Percentiles rank a stretch among this genome's conserved stretches.
phyloP scores from a whole-genome alignment of 2,888 invertebrate species.

The Pristionchus arcanus region DNA sequence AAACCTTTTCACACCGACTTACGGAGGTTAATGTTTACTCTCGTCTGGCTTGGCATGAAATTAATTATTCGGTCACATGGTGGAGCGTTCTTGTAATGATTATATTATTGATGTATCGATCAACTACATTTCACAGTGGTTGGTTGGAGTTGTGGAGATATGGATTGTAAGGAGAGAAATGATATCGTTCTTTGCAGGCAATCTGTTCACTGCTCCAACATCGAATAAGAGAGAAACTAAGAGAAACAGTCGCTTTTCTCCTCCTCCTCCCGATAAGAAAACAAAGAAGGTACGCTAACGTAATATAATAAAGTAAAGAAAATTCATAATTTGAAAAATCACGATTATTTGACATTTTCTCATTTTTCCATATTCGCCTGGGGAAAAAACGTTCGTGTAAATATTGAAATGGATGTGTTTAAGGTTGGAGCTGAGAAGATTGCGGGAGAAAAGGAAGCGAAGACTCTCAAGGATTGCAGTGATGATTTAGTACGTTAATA shows the following conservation, averaged over 20 bases:
- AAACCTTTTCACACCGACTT: not conserved
- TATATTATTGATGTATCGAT: not conserved
- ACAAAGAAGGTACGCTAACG: not conserved
- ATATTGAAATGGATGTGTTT: no score
- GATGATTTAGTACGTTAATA: no score
- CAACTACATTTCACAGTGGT: not conserved
- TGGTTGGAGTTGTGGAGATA: not conserved
- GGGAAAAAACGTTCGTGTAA: no score
- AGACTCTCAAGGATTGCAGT: no score
- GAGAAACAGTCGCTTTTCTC: slow-evolving; percentile 16
- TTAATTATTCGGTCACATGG: not conserved
- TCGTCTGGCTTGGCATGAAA: not conserved
- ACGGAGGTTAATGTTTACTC: not conserved
- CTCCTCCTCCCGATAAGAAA: not conserved
- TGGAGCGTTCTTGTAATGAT: not conserved
- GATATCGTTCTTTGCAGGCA: not conserved
- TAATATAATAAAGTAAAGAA: not conserved
- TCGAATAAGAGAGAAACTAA: not conserved
- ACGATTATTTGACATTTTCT: no score
- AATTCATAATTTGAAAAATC: no score
- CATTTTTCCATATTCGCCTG: no score
- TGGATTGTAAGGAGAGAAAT: not conserved
- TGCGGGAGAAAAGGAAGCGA: no score
- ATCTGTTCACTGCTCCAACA: slow-evolving; percentile 17
- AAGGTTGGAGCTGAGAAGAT: no score